Base-by-base conservation (phyloP, 92 coral and sea anemone species). In the Palythoa heliodiscus region DNA sequence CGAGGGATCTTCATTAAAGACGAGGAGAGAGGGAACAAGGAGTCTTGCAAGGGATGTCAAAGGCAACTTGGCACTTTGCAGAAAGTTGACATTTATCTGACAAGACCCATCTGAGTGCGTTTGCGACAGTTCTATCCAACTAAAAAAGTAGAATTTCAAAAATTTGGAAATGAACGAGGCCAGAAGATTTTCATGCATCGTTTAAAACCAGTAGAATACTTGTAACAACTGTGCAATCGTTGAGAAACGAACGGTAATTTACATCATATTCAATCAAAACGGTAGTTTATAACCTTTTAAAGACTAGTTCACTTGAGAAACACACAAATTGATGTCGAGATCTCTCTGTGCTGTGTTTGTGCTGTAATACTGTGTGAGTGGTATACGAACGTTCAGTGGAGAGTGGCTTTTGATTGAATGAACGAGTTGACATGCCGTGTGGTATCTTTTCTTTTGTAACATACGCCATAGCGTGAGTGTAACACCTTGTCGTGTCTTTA, bases 1-100 rank as follows among this genome's bases (percentile, higher is more conserved):
- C 22, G 48, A 15, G 5, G 40, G 16, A 76, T 76, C 47, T 7
- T 54, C 61, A 11, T 22, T 16, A 23, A 53, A 17, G 48, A 38
- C 66, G 53, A 76, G 81, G 47, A 76, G 19, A 14, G 38, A 76
- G 7, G 81, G 15, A 15, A 76, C 66, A 1, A 76, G 47, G 24
- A 76, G 81, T 29, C 67, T 38, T 47, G 66, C 81, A 16, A 76
- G 63, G 10, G 14, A 54, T 13, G 48, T 14, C 48, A 76, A 24
- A 19, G 81, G 66, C 13, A 53, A 19, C 39, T 76, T 37, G 50
- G 58, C 79, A 76, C 68, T 25, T 76, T 54, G 81, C 4, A 37
- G 39, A 8, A 23, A 16, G 67, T 53, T 68, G 53, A 5, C 48
- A 52, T 7, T 50, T 50, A 37, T n/a, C 79, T 75, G 38, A 75